Evolutionary conservation across 2,797 vertebrate genomes (phyloP).

Genomic region (Sus cebifrons): DNA sequence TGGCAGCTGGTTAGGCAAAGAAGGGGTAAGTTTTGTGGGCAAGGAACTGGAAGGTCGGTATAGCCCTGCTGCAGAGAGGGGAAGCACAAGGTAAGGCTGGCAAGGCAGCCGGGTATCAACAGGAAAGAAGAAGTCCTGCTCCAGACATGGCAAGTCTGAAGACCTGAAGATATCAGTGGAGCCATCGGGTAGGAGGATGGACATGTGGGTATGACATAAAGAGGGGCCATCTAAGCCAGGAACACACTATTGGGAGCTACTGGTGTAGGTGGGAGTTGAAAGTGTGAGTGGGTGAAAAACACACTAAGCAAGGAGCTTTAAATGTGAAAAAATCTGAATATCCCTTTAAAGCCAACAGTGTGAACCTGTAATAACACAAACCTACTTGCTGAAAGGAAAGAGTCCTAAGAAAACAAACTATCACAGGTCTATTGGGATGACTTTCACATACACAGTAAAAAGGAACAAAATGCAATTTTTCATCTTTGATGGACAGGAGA

Average conservation of each 20-base stretch:
- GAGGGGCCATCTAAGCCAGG: not conserved
- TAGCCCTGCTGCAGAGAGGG: too few species aligned
- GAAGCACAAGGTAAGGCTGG: not conserved
- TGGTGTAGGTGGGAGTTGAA: not conserved
- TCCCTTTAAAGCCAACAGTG: conserved; percentile 52
- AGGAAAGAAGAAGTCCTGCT: not conserved
- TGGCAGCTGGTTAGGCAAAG: not conserved
- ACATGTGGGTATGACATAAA: not conserved
- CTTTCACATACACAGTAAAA: conserved; percentile 36
- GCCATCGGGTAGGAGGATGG: too few species aligned
- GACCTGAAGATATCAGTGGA: not conserved
- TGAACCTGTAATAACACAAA: not conserved
- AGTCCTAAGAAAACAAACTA: conserved; percentile 57
- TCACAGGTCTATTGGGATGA: not conserved
- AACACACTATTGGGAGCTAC: fast-evolving
- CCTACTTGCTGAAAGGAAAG: conserved; percentile 14
- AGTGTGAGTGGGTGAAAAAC: not conserved
- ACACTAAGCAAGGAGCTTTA: not conserved
- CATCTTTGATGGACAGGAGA: conserved; percentile 23
- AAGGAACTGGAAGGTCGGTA: not conserved
- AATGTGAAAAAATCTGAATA: not conserved
- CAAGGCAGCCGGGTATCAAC: fast-evolving
- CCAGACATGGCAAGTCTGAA: not conserved
- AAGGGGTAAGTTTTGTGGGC: not conserved
- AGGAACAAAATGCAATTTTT: conserved; percentile 3